Conservation (phyloP, 2,113 vertebrate genomes). For the Coptodon bakossiorum region DNA sequence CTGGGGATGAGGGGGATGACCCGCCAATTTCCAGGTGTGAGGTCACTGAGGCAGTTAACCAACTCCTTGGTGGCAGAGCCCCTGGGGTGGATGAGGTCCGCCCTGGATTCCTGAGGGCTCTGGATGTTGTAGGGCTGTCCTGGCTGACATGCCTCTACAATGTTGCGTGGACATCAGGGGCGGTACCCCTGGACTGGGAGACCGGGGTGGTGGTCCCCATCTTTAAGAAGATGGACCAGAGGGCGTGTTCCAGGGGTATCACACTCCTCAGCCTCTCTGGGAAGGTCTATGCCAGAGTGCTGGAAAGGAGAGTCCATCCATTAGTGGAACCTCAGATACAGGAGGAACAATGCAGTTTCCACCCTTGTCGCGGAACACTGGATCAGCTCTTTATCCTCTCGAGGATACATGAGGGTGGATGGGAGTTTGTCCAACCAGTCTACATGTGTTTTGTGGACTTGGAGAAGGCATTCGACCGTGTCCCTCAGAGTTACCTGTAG, state of each 20-base stretch:
- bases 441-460: neutral
- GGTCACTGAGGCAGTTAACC: neutral
- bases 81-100: neutral
- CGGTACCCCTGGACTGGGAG: neutral
- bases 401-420: accelerated
- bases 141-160: neutral
- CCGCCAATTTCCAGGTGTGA: neutral
- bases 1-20: neutral
- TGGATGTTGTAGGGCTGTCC: neutral
- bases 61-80: neutral
- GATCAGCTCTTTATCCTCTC: neutral
- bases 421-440: accelerated
- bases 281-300: neutral
- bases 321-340: neutral
- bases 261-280: neutral
- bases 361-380: neutral
- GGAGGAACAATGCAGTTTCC: neutral
- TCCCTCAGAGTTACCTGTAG: neutral
- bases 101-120: neutral
- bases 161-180: neutral
- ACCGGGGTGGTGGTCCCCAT: neutral
- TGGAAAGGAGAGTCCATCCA: neutral
- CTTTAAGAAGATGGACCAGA: neutral
- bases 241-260: neutral
- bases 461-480: neutral